phyloP scores from a whole-genome alignment of 2,113 vertebrate genomes.

The Uropsilus gracilis region DNA sequence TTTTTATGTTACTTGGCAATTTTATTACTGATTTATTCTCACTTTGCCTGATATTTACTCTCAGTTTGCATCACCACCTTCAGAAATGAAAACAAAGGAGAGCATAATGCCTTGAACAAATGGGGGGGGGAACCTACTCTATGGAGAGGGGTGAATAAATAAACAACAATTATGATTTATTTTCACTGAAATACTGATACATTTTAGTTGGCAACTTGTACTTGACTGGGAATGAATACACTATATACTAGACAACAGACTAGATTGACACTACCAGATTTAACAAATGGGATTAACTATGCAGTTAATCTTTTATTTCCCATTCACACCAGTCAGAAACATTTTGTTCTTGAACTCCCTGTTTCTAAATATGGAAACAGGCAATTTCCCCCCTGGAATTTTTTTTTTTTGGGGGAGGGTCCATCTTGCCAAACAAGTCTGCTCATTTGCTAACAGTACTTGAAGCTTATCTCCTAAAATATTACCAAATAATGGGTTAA shows the following conservation, averaged over 20 bases:
- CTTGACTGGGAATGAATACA: neutral
- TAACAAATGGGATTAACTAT: neutral
- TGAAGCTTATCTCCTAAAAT: neutral
- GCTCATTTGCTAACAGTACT: neutral
- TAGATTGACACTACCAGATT: neutral
- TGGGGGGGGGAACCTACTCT: neutral
- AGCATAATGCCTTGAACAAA: conserved; percentile 31
- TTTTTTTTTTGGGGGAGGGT: neutral
- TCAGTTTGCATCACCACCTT: neutral
- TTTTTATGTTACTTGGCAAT: neutral
- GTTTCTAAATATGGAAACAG: neutral
- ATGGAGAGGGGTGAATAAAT: conserved; percentile 49
- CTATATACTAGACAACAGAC: neutral
- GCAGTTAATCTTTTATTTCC: conserved; percentile 9
- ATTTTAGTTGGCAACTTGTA: conserved; percentile 53
- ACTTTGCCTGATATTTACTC: conserved; percentile 16
- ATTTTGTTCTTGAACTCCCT: neutral
- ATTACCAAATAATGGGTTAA: neutral
- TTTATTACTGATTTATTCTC: neutral
- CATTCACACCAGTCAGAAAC: neutral
- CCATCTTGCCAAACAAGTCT: neutral
- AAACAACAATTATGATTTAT: conserved; percentile 55
- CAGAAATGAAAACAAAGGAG: conserved; percentile 1
- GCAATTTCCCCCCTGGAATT: neutral
- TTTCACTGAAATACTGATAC: conserved; percentile 40